Percentiles rank a stretch among this genome's conserved stretches.
Conservation (phyloP, 1,140 invertebrate species). For the Vanessa tameamea region DNA sequence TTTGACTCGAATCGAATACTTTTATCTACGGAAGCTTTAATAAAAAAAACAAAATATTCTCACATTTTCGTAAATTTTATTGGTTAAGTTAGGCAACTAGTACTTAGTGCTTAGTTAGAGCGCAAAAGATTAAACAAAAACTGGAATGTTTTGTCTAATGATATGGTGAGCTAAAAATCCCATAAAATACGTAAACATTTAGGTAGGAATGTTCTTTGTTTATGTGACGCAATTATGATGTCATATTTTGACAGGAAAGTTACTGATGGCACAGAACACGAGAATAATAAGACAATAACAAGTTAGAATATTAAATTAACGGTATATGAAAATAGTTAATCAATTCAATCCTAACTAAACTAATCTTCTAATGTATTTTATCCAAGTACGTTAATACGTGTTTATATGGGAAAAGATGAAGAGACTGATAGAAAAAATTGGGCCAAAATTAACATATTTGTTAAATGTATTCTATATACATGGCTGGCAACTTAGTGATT, state of each 20-base stretch:
- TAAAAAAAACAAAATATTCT: too few relatives aligned
- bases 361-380: not conserved
- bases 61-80: too few relatives aligned
- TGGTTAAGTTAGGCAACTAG: too few relatives aligned
- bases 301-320: conserved; percentile 22
- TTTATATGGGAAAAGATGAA: too few relatives aligned
- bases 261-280: conserved; percentile 7
- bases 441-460: too few relatives aligned
- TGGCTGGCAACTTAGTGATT: too few relatives aligned
- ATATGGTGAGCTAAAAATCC: not conserved
- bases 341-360: not conserved
- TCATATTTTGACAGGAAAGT: conserved; percentile 23
- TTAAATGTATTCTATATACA: too few relatives aligned
- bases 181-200: not conserved
- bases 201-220: conserved; percentile 6
- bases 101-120: too few relatives aligned
- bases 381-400: not conserved
- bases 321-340: not conserved
- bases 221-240: conserved; percentile 12
- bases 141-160: not conserved
- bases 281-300: conserved; percentile 20
- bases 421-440: too few relatives aligned
- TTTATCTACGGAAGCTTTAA: too few relatives aligned
- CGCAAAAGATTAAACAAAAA: not conserved
- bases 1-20: too few relatives aligned